phyloP scores from a whole-genome alignment of 37 sponge, comb jelly and placozoan genomes.

The Amphimedon queenslandica region DNA sequence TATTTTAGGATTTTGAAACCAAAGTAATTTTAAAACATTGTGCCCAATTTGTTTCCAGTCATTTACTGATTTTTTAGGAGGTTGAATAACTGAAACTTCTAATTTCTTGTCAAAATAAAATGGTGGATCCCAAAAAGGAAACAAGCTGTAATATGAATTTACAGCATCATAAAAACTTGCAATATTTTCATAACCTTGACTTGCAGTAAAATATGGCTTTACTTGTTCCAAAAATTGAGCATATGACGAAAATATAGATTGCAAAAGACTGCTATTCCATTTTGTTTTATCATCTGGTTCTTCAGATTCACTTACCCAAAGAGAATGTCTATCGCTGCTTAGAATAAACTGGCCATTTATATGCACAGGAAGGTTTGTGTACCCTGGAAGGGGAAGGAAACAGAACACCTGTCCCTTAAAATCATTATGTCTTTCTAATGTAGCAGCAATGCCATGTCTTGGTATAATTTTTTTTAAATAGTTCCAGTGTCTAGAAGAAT shows the following conservation, averaged over 20 bases:
- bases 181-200: too few species aligned
- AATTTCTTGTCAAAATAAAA: too few species aligned
- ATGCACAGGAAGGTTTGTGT: too few species aligned
- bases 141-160: too few species aligned
- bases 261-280: constrained; percentile 38
- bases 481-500: not conserved
- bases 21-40: too few species aligned
- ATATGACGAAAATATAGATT: constrained; percentile 33
- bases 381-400: constrained; percentile 45
- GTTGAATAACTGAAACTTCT: too few species aligned
- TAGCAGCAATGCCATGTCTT: constrained; percentile 24
- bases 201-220: too few species aligned
- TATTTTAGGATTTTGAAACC: too few species aligned
- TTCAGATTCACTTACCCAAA: constrained; percentile 14
- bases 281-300: constrained; percentile 5
- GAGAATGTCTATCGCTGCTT: constrained; percentile 8
- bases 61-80: too few species aligned
- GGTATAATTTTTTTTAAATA: constrained; percentile 9
- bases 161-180: too few species aligned
- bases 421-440: not conserved
- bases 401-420: constrained; percentile 20
- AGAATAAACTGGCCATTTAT: constrained; percentile 52
- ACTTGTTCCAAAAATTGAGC: constrained; percentile 33
- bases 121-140: too few species aligned
- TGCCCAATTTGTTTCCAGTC: too few species aligned